phyloP scores from a whole-genome alignment of 37 sponge, comb jelly and placozoan genomes.

The Bolinopsis microptera region DNA sequence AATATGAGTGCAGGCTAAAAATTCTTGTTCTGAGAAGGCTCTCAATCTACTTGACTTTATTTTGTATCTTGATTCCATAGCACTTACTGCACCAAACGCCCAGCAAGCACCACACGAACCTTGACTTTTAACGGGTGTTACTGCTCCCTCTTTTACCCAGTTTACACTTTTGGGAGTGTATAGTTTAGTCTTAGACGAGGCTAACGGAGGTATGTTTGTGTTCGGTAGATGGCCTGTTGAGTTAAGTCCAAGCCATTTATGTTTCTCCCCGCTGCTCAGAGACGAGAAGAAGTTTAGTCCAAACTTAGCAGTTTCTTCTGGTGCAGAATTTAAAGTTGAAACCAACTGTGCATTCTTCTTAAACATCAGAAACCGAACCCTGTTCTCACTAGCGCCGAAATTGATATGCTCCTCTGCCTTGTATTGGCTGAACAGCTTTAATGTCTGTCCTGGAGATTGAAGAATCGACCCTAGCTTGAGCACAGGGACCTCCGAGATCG shows the following conservation, averaged over 20 bases:
- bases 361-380: too few species aligned
- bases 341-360: too few species aligned
- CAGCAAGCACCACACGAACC: background rate
- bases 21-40: background rate
- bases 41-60: background rate
- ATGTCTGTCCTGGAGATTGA: too few species aligned
- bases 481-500: too few species aligned
- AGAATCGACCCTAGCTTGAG: too few species aligned
- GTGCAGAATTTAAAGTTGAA: too few species aligned
- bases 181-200: background rate
- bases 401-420: too few species aligned
- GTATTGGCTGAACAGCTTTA: too few species aligned
- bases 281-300: background rate
- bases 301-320: background rate
- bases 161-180: background rate
- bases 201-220: background rate
- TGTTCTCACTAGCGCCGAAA: too few species aligned
- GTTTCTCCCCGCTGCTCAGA: background rate
- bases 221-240: background rate
- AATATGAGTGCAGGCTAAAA: background rate
- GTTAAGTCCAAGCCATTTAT: background rate
- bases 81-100: background rate
- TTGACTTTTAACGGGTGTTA: background rate
- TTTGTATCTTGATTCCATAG: background rate
- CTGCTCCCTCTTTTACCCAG: background rate